Conservation (phyloP, 2,888 invertebrate species). For the Cantharis rufa region DNA sequence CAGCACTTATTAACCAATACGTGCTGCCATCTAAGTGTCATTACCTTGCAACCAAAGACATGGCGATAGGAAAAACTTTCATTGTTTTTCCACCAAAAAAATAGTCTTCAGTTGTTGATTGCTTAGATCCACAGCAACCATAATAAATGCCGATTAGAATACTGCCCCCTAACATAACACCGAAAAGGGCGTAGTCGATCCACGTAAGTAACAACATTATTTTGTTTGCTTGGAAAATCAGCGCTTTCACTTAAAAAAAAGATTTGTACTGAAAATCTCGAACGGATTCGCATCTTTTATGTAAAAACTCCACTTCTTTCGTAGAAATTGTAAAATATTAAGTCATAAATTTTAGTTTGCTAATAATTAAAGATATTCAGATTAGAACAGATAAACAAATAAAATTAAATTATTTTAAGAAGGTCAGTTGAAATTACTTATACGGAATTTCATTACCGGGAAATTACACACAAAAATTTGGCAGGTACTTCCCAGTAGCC, state of each 20-base stretch:
- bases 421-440: background rate
- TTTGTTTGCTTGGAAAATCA: background rate
- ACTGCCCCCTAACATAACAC: conserved; percentile 49
- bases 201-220: conserved; percentile 14
- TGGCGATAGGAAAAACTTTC: conserved; percentile 70
- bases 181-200: conserved; percentile 40
- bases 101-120: conserved; percentile 67
- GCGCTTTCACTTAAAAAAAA: background rate
- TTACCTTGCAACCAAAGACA: conserved; percentile 72
- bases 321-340: background rate
- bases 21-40: no score
- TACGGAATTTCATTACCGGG: background rate
- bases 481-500: background rate
- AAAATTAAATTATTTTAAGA: background rate
- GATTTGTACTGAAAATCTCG: background rate
- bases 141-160: conserved; percentile 51
- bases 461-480: background rate
- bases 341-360: background rate
- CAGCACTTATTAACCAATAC: background rate
- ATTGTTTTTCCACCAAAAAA: conserved; percentile 71
- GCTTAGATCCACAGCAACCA: conserved; percentile 61
- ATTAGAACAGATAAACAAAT: background rate
- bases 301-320: background rate
- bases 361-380: background rate
- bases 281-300: background rate